Evolutionary conservation across 1,140 invertebrate genomes (phyloP), one percentile per base, ranked within the genome.

Genomic region (Drosophila sp.): DNA sequence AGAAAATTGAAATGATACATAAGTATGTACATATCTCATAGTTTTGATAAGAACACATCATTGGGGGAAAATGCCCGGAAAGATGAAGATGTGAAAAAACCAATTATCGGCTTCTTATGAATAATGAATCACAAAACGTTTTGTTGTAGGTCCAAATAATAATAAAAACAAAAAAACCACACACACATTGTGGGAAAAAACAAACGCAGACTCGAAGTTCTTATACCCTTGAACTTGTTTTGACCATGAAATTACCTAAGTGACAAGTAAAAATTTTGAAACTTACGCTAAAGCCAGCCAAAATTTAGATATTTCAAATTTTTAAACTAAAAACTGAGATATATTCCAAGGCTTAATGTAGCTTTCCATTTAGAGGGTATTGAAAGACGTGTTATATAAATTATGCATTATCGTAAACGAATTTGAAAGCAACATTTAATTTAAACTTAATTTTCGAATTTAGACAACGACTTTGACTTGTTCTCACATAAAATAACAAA

Each of bases 391-490:
- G 72, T 61, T 65, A 27, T 61, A 75, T 58, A 57, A 68, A 69
- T 68, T 58, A 60, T 65, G 54, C 41, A 54, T 76, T 76, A 76
- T 76, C 73, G 50, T 30, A 44, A 50, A 73, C 44, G 44, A 47
- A 44, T 44, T 68, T 40, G 71, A 74, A 75, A 33, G 72, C 71
- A 60, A 40, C 61, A 61, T 57, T 77, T 70, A 70, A 70, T 47
- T 70, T 50, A 30, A 33, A 8, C 11, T 47, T 70, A 40, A 57
- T 50, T 25, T 70, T 64, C 29, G 44, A 23, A 60, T 60, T 70
- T 71, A 72, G 69, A 58, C 50, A 73, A 47, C 58, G 27, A 76
- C 50, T 41, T 60, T 35, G 7, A 70, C 57, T 64, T 55, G 58
- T 76, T 76, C 72, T 30, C 73, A 69, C 72, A 74, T 55, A 56